phyloP scores from a whole-genome alignment of 2,797 vertebrate genomes.

The Smutsia gigantea region DNA sequence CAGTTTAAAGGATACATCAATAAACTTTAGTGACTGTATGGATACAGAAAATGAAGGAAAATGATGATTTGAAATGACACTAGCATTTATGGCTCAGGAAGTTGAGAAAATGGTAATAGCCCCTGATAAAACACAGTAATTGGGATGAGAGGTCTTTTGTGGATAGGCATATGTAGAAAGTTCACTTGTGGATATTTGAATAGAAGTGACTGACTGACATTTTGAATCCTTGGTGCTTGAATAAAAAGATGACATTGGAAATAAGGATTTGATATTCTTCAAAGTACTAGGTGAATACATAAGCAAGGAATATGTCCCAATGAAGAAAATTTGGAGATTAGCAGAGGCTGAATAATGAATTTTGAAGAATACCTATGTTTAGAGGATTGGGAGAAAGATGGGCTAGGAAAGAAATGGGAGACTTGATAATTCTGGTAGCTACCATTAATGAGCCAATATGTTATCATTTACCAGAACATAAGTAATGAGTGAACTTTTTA shows the following conservation, averaged over 20 bases:
- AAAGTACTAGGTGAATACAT: not conserved
- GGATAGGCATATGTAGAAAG: not conserved
- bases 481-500: not conserved
- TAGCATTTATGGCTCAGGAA: not conserved
- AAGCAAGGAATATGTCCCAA: not conserved
- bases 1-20: not conserved
- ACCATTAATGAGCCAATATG: not conserved
- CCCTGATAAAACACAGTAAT: not conserved
- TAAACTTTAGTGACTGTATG: not conserved
- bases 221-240: not conserved
- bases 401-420: not conserved
- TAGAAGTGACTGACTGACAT: not conserved
- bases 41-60: constrained; percentile 3
- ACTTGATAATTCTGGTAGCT: not conserved
- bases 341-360: not conserved
- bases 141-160: not conserved
- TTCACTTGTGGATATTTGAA: not conserved
- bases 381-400: not conserved
- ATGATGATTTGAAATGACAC: not conserved
- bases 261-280: not conserved
- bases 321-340: not conserved
- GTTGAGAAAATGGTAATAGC: not conserved
- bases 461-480: not conserved
- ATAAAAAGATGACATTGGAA: not conserved
- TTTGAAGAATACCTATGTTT: not conserved